These are phyloP conservation scores for Malaclemys terrapin DNA, from an alignment of 2,113 vertebrate species.

Conservation along the genomic window DNA sequence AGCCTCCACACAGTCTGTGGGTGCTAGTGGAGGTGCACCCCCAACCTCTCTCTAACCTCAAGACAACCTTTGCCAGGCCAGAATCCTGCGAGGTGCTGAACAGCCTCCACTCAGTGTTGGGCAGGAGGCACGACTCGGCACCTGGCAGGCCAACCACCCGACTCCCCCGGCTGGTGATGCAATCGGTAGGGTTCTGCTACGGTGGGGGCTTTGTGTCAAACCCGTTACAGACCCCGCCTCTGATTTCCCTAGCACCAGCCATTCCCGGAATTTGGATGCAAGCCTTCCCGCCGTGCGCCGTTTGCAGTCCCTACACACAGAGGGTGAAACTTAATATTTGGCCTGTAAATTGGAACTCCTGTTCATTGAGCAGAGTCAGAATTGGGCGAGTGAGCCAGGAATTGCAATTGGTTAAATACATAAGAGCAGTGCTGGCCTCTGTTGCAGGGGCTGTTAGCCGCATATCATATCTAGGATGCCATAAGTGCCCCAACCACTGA, in stretches of 20 bases:
- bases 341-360: conserved; percentile 13
- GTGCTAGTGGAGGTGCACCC: neutral
- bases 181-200: accelerated
- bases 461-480: neutral
- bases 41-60: accelerated
- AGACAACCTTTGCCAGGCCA: neutral
- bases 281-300: neutral
- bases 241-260: neutral
- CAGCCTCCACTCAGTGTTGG: accelerated
- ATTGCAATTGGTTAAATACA: neutral
- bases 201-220: neutral
- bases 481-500: neutral
- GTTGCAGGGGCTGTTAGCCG: neutral
- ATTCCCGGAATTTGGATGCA: neutral
- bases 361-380: neutral
- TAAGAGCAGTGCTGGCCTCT: neutral
- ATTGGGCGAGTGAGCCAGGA: conserved; percentile 35
- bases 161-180: neutral
- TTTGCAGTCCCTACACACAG: neutral
- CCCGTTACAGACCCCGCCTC: neutral
- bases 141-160: accelerated
- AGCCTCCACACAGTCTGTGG: neutral
- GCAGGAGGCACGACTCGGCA: accelerated
- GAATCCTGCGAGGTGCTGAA: neutral
- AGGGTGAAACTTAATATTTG: neutral